Conservation (phyloP, 2,113 vertebrate species). For the Agapornis roseicollis region DNA sequence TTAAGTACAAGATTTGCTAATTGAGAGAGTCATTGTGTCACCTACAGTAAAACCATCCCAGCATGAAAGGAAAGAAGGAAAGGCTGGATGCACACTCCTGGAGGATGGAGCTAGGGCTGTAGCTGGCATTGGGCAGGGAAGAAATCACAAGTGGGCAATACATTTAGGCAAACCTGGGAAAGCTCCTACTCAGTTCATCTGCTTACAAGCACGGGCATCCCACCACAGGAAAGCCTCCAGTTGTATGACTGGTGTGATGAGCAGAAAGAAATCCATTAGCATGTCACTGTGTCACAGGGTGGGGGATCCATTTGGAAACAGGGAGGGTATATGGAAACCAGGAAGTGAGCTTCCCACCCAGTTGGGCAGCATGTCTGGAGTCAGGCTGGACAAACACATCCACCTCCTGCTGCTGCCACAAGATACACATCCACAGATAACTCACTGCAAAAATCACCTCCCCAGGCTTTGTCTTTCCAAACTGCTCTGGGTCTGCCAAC, state of each 20-base stretch:
- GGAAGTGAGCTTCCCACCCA: constrained; percentile 10
- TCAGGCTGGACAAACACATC: constrained; percentile 38
- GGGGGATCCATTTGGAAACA: constrained; percentile 11
- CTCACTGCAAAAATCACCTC: not conserved
- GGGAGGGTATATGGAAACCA: not conserved
- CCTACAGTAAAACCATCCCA: not conserved
- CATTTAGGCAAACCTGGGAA: not conserved
- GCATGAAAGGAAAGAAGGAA: not conserved
- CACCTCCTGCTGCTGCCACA: not conserved
- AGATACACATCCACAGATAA: not conserved
- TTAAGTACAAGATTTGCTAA: not conserved
- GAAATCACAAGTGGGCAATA: not conserved
- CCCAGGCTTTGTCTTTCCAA: not conserved
- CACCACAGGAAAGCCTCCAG: not conserved
- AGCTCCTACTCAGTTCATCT: not conserved
- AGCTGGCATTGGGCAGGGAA: not conserved
- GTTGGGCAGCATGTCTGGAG: not conserved
- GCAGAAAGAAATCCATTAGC: not conserved
- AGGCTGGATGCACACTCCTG: not conserved
- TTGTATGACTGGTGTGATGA: not conserved
- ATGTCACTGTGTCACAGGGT: not conserved
- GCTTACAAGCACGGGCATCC: not conserved
- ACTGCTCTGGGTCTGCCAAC: not conserved
- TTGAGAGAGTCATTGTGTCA: not conserved
- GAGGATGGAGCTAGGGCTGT: not conserved